These are phyloP conservation scores for Hypothenemus hampei DNA, from an alignment of 1,140 invertebrate genomes.

Conservation along the genomic window DNA sequence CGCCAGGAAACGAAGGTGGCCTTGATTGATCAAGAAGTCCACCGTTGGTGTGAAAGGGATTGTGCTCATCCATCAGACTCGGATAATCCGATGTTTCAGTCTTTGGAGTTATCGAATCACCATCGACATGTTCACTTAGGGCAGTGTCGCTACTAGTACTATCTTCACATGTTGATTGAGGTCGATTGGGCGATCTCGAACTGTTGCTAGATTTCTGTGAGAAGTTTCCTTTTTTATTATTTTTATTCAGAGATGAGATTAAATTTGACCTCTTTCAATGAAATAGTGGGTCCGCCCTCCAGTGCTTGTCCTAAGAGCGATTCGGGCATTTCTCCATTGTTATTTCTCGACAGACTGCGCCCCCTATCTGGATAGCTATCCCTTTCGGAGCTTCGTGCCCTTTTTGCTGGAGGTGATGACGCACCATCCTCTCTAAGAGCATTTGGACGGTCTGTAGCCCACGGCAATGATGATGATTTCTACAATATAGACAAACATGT, in stretches of 20 bases:
- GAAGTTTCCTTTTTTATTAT: conserved; percentile 1
- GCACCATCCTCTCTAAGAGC: conserved; percentile 44
- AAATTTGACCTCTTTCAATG: conserved; percentile 47
- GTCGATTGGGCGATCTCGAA: conserved; percentile 52
- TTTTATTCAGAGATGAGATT: too few relatives aligned
- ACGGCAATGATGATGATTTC: conserved; percentile 47
- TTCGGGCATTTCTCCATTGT: conserved; percentile 54
- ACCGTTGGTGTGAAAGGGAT: conserved; percentile 62
- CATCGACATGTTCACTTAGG: conserved; percentile 57
- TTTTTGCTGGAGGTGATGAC: conserved; percentile 53
- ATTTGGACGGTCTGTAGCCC: conserved; percentile 50
- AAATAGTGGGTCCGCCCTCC: conserved; percentile 58
- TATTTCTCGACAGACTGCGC: conserved; percentile 48
- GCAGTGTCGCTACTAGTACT: conserved; percentile 66
- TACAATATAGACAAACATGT: too few relatives aligned
- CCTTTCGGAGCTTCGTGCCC: conserved; percentile 49
- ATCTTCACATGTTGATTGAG: conserved; percentile 74
- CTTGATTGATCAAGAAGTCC: conserved; percentile 60
- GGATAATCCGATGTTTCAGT: conserved; percentile 59
- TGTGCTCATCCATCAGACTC: conserved; percentile 58
- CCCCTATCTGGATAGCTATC: conserved; percentile 35
- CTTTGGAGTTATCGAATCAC: conserved; percentile 51
- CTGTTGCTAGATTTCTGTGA: conserved; percentile 28
- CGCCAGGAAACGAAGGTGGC: conserved; percentile 63
- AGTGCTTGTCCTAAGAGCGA: conserved; percentile 69